phyloP scores from a whole-genome alignment of 1,140 invertebrate genomes.

The Armadillidium nasatum region DNA sequence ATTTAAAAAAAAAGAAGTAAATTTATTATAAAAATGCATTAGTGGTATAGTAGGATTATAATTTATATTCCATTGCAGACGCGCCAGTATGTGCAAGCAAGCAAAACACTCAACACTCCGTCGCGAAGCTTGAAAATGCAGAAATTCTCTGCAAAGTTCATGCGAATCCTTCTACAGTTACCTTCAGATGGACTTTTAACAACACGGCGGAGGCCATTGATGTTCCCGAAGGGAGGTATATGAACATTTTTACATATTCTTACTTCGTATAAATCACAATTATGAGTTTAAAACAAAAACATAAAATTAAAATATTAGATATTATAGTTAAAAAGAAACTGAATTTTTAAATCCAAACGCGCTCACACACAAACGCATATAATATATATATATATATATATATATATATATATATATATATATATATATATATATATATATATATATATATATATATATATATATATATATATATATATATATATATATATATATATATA shows the following conservation, averaged over 20 bases:
- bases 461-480: not conserved
- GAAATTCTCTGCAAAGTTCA: constrained; percentile 78
- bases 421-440: constrained; percentile 24
- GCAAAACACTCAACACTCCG: constrained; percentile 74
- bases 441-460: constrained; percentile 25
- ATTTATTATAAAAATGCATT: too few species aligned
- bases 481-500: too few species aligned
- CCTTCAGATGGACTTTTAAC: constrained; percentile 84
- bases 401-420: constrained; percentile 6
- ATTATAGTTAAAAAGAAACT: too few species aligned
- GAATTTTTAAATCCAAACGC: too few species aligned
- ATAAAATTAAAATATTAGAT: too few species aligned
- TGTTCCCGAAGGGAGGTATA: constrained; percentile 56
- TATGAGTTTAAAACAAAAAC: too few species aligned
- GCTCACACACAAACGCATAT: too few species aligned
- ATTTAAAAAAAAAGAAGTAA: too few species aligned
- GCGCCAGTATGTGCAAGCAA: constrained; percentile 73
- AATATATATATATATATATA: too few species aligned
- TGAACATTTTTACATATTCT: not conserved
- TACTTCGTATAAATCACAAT: too few species aligned
- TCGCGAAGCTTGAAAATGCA: constrained; percentile 74
- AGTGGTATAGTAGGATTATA: too few species aligned
- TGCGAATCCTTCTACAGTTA: constrained; percentile 73
- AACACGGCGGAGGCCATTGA: constrained; percentile 70
- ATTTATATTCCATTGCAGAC: constrained; percentile 57